Evolutionary conservation across 2,888 invertebrate species (phyloP).

Genomic region (Rotaria macrura): DNA sequence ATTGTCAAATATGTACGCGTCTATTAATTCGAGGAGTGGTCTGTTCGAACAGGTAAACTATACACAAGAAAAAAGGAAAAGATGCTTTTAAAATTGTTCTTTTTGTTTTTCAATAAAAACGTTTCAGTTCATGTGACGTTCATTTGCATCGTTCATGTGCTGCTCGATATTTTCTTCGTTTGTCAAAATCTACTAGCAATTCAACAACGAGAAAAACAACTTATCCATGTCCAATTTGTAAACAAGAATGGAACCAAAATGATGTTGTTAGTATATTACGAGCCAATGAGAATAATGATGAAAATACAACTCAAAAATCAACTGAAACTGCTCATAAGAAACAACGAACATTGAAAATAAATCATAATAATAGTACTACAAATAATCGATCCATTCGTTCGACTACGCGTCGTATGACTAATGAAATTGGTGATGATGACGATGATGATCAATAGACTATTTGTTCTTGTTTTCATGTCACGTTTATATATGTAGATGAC

Average conservation of each 20-base stretch:
- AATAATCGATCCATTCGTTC: background rate
- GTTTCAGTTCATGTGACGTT: background rate
- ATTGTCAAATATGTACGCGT: background rate
- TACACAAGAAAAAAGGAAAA: too few relatives aligned
- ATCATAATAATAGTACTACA: background rate
- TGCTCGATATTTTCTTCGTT: background rate
- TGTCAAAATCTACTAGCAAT: background rate
- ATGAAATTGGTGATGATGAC: background rate
- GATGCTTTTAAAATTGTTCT: too few relatives aligned
- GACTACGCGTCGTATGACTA: background rate
- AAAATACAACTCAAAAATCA: background rate
- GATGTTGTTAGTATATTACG: background rate
- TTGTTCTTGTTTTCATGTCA: too few relatives aligned
- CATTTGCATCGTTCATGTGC: slow-evolving; percentile 16
- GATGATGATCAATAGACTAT: background rate
- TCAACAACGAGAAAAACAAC: background rate
- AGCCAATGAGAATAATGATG: background rate
- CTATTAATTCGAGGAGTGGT: background rate
- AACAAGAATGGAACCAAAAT: background rate
- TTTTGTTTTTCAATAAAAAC: background rate
- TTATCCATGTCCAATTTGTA: background rate
- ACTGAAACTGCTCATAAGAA: background rate
- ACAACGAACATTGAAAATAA: background rate
- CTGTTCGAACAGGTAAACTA: background rate
- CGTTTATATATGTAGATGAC: background rate